These are phyloP conservation scores for Enoplolaimus lenunculus DNA, from an alignment of 2,888 invertebrate species.

Conservation along the genomic window DNA sequence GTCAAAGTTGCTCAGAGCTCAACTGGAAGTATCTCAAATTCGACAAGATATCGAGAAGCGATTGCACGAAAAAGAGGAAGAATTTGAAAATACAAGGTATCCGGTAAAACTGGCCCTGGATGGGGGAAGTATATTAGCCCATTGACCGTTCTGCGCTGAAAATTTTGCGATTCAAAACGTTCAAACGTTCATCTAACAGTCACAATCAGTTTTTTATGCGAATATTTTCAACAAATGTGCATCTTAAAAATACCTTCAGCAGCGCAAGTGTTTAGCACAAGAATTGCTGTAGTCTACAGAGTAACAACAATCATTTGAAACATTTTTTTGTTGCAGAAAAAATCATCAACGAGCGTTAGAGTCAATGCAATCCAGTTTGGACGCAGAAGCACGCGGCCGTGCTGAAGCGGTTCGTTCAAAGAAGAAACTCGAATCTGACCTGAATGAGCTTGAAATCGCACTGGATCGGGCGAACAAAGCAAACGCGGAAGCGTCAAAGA, in stretches of 20 bases:
- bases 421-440: conserved; percentile 99
- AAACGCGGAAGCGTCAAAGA: too few species aligned
- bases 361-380: conserved; percentile 91
- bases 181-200: too few species aligned
- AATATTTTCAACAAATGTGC: too few species aligned
- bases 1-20: conserved; percentile 57
- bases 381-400: conserved; percentile 97
- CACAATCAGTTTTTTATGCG: too few species aligned
- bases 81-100: conserved; percentile 96
- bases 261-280: too few species aligned
- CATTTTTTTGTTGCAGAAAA: conserved; percentile 55
- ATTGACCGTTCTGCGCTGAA: conserved; percentile 62
- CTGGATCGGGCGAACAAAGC: conserved; percentile 94
- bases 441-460: conserved; percentile 94
- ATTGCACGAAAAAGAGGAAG: conserved; percentile 94
- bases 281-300: too few species aligned
- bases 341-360: conserved; percentile 98
- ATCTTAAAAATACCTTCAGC: too few species aligned
- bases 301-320: too few species aligned
- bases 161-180: too few species aligned
- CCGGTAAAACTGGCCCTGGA: too few species aligned
- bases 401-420: conserved; percentile 99
- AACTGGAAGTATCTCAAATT: conserved; percentile 90
- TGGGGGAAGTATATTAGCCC: too few species aligned
- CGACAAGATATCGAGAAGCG: conserved; percentile 91